Evolutionary conservation across 53 echinoderm and acorn worm species (phyloP), one percentile per base, ranked within the genome.

Genomic region (Actinopyga echinites): DNA sequence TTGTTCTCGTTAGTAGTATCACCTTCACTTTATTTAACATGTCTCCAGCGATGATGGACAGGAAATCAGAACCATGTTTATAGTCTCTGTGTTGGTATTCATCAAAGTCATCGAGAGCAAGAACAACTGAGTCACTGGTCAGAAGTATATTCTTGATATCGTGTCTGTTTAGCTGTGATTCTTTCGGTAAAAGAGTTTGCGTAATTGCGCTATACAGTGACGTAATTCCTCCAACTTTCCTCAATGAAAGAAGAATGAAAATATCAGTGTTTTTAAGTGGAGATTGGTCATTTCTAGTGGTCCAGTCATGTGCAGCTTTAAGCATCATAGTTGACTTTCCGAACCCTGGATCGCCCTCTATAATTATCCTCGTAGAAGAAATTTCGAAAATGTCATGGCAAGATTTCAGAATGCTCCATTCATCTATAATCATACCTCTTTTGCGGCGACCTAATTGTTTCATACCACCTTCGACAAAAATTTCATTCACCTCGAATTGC

Each of bases 251-350:
- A 2, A 77, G 52, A 1, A 77, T 77, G 15, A 77, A 77, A 26
- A 77, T 53, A 1, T 56, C 33, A 0, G 31, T 44, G 49, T 77
- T 55, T n/a, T 77, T 77, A 9, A 53, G 34, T 2, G 62, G 62
- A 28, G 56, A 55, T 10, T 52, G 54, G 22, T 54, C 21, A n/a
- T 9, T 44, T 0, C 30, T 26, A 1, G 11, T 71, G 56, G 12
- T 53, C 77, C 77, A 77, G 77, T 77, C 77, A 26, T 77, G 30
- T 21, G 56, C 77, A 8, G 77, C 77, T 32, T 77, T 43, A 1
- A 56, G 56, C 21, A 77, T 77, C 77, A 77, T 77, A 11, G 32
- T 53, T 55, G 77, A 77, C 32, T 77, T 77, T 2, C 77, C 77
- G 54, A 21, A 77, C 5, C 77, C 77, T 21, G 77, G 77, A 55